Conservation (phyloP, 2,888 invertebrate species). For the Noctua janthe region DNA sequence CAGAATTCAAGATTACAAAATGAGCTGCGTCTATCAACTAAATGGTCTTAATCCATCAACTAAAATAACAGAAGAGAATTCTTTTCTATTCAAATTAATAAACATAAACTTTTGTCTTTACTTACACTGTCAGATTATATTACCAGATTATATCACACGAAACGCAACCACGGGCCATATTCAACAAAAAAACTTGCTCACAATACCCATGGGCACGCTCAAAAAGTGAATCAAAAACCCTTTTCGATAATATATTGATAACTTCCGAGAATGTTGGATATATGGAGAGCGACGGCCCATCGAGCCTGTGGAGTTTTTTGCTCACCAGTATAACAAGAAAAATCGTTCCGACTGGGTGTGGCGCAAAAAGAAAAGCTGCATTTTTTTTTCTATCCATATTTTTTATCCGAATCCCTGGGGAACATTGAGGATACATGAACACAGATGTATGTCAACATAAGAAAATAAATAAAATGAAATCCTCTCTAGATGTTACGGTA, state of each 20-base stretch:
- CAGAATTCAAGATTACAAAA: conserved; percentile 9
- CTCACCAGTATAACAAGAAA: conserved; percentile 28
- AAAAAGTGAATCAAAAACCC: conserved; percentile 41
- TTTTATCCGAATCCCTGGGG: conserved; percentile 2
- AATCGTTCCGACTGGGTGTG: conserved; percentile 14
- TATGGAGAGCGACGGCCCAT: conserved; percentile 31
- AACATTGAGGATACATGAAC: not conserved
- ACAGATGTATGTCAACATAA: not conserved
- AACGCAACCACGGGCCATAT: conserved; percentile 17
- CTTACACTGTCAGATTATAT: conserved; percentile 9
- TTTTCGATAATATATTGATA: conserved; percentile 48
- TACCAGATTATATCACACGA: conserved; percentile 19
- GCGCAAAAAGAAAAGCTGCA: not conserved
- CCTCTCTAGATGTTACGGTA: not conserved
- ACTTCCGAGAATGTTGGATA: conserved; percentile 42
- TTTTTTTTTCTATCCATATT: conserved; percentile 2
- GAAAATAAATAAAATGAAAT: not conserved
- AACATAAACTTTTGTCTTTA: conserved; percentile 6
- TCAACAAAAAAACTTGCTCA: conserved; percentile 8
- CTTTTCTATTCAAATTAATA: conserved; percentile 16
- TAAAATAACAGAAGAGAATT: not conserved
- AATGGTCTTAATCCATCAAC: conserved; percentile 11
- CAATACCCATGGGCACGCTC: conserved; percentile 38
- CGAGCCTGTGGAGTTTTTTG: conserved; percentile 28
- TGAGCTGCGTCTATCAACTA: conserved; percentile 2